Conservation (phyloP, 2,797 vertebrate species). For the Yasuhikotakia modesta region DNA sequence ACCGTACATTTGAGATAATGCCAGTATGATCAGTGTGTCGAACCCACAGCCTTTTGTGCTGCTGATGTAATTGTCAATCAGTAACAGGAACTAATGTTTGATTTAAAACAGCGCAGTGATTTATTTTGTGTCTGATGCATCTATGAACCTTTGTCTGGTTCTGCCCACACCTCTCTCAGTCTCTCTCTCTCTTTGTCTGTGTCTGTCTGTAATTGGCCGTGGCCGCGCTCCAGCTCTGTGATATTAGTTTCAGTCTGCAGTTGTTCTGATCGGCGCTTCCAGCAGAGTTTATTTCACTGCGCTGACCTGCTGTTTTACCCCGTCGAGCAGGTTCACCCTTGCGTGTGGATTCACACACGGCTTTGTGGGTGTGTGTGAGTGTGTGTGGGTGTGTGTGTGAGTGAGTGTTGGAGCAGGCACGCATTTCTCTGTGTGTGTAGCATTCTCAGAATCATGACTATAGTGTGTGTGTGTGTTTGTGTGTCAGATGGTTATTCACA, state of each 20-base stretch:
- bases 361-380: constrained; percentile 1
- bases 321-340: constrained; percentile 77
- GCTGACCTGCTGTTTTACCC: constrained; percentile 73
- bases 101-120: not conserved
- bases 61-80: too few relatives aligned
- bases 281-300: constrained; percentile 81
- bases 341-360: constrained; percentile 61
- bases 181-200: constrained; percentile 5
- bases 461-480: not conserved
- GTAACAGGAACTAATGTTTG: too few relatives aligned
- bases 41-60: too few relatives aligned
- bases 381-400: not conserved
- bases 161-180: not conserved
- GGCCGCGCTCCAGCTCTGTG: constrained; percentile 64
- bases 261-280: constrained; percentile 73
- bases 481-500: not conserved
- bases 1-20: too few relatives aligned
- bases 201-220: constrained; percentile 48
- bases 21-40: too few relatives aligned
- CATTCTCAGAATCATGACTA: constrained; percentile 1
- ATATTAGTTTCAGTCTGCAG: constrained; percentile 71
- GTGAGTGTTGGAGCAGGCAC: constrained; percentile 4
- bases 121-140: not conserved
- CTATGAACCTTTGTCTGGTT: too few relatives aligned
- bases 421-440: not conserved